phyloP scores from a whole-genome alignment of 2,888 invertebrate genomes.

The Tenthredo notha region DNA sequence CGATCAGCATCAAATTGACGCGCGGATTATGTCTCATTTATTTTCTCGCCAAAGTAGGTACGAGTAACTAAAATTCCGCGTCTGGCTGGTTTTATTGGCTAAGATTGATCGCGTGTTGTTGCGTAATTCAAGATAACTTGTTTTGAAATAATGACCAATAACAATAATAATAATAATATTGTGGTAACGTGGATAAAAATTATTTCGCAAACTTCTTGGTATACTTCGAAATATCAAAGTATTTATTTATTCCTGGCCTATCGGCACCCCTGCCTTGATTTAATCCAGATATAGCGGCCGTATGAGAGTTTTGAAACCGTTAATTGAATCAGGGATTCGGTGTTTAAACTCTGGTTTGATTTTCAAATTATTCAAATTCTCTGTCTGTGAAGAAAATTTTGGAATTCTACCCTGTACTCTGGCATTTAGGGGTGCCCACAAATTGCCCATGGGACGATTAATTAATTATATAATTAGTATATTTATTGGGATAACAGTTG shows the following conservation, averaged over 20 bases:
- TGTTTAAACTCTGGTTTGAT: constrained; percentile 17
- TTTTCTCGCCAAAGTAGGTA: constrained; percentile 11
- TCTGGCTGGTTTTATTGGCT: not conserved
- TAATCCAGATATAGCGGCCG: not conserved
- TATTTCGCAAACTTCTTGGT: not conserved
- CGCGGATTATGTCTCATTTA: constrained; percentile 43
- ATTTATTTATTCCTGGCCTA: not conserved
- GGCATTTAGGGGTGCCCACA: not conserved
- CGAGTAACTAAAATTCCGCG: not conserved
- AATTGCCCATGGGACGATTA: not conserved
- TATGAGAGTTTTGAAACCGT: not conserved
- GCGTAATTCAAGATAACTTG: not conserved
- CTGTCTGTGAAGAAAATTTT: not conserved
- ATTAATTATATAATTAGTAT: constrained; percentile 24
- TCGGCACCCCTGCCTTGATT: not conserved
- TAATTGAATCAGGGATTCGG: constrained; percentile 12
- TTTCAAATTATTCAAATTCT: not conserved
- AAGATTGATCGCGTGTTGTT: constrained; percentile 17
- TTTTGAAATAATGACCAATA: not conserved
- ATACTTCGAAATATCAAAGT: not conserved
- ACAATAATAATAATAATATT: not conserved
- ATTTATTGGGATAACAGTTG: constrained; percentile 10
- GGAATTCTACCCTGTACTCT: not conserved
- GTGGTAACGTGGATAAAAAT: not conserved
- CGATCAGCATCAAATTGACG: constrained; percentile 42